These are phyloP conservation scores for Elephas maximus DNA, from an alignment of 2,113 vertebrate genomes.

Conservation along the genomic window DNA sequence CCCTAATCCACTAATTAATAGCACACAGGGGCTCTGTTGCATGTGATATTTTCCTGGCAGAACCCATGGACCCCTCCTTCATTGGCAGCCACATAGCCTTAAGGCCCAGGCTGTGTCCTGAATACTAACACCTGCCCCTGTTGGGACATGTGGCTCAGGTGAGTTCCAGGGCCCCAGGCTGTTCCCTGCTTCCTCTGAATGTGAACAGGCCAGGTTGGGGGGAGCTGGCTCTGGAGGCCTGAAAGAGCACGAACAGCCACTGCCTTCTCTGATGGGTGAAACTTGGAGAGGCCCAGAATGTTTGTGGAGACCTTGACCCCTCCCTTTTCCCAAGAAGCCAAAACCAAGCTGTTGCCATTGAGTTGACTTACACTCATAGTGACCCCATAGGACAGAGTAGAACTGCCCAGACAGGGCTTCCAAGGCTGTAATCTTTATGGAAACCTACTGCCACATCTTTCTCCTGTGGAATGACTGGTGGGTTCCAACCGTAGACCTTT, in stretches of 20 bases:
- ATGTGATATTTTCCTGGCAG: neutral
- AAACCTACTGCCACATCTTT: neutral
- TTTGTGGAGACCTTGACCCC: neutral
- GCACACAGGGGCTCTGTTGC: neutral
- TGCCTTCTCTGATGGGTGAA: fast-evolving
- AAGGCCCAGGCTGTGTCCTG: constrained; percentile 56
- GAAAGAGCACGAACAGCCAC: neutral
- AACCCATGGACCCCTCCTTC: neutral
- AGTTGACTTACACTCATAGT: neutral
- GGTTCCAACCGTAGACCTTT: neutral
- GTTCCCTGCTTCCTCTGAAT: neutral
- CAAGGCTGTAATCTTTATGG: neutral
- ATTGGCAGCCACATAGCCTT: neutral
- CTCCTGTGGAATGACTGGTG: neutral
- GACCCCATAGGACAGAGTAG: neutral
- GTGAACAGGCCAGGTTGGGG: neutral
- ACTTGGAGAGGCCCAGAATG: neutral
- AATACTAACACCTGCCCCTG: constrained; percentile 65
- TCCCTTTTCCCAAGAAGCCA: neutral
- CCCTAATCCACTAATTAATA: neutral
- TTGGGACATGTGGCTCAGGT: neutral
- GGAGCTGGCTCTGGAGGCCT: neutral
- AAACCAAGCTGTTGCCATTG: neutral
- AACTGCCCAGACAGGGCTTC: neutral
- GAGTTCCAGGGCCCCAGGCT: constrained; percentile 57